Base-by-base conservation (phyloP, 2,113 vertebrate species). In the Recurvirostra avosetta region DNA sequence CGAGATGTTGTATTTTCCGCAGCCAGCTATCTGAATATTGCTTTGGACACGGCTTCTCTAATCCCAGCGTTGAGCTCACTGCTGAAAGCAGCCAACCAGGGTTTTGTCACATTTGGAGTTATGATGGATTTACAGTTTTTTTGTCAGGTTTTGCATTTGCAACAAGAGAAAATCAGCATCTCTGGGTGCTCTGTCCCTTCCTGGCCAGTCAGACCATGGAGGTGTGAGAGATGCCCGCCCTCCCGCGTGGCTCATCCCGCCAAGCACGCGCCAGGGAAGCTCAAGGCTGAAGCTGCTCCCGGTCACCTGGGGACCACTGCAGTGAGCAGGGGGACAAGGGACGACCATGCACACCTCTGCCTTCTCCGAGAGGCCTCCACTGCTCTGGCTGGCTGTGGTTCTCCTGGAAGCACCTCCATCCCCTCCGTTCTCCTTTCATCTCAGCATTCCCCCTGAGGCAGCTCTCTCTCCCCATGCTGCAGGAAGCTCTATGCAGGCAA, bases 301-400 rank as follows among this genome's bases (percentile, higher is more conserved):
- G 32, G 8, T 36, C 19, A 6, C 23, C 30, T 6, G n/a, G n/a
- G 40, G 30, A 56, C 27, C 47, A 17, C 29, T 1, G 2, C 0
- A 1, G 22, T 17, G 12, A 15, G 27, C 4, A 8, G 12, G 11
- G 15, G 14, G 30, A 41, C 2, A 6, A 40, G 29, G 43, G 50
- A 20, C 3, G 1, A 36, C 52, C 26, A 29, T 0, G 0, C 0
- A 2, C 9, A 30, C 8, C 58, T 59, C 13, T 17, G 36, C 15
- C 18, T 66, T 47, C 47, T 41, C 15, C 5, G 0, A 20, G 47
- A 55, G 38, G 15, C 26, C 29, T 50, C 30, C 29, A 7, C 14
- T 0, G 1, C 38, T 21, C 36, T 30, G 23, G 23, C 49, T 65
- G 41, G 45, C 34, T 41, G 26, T 12, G 23, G 5, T 26, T 70